Evolutionary conservation across 2,113 vertebrate genomes (phyloP).

Genomic region (Myodes glareolus): DNA sequence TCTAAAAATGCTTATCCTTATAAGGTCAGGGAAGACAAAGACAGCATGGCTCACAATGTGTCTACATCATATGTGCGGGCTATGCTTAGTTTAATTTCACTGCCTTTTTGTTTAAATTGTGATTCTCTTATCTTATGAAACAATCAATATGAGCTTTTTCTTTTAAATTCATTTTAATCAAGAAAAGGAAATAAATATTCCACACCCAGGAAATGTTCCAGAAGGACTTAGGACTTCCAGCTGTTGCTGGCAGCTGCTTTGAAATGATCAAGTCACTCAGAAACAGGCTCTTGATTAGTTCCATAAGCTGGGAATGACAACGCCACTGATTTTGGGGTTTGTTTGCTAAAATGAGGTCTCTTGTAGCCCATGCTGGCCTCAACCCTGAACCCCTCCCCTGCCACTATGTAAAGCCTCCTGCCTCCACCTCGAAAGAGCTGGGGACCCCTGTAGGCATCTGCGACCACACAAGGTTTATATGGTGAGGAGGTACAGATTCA

Average conservation of each 20-base stretch:
- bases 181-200: conserved; percentile 41
- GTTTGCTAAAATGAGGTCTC: neutral
- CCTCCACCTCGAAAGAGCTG: neutral
- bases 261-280: neutral
- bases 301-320: neutral
- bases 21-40: neutral
- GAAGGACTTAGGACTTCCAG: neutral
- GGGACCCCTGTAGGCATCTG: neutral
- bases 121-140: neutral
- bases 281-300: neutral
- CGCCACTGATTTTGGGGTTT: neutral
- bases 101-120: neutral
- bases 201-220: neutral
- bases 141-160: neutral
- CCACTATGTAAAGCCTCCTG: neutral
- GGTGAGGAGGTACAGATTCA: neutral
- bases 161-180: neutral
- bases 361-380: neutral
- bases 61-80: neutral
- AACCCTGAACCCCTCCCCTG: too few species aligned
- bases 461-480: neutral
- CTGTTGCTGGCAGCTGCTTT: neutral
- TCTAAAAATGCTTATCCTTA: neutral
- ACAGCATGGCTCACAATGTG: accelerated
- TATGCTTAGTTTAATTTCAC: neutral